A percentile compares a stretch with the other conserved stretches of the same genome.
Evolutionary conservation across 2,797 vertebrate genomes (phyloP).

Genomic region (Hypotaenidia philippensis): DNA sequence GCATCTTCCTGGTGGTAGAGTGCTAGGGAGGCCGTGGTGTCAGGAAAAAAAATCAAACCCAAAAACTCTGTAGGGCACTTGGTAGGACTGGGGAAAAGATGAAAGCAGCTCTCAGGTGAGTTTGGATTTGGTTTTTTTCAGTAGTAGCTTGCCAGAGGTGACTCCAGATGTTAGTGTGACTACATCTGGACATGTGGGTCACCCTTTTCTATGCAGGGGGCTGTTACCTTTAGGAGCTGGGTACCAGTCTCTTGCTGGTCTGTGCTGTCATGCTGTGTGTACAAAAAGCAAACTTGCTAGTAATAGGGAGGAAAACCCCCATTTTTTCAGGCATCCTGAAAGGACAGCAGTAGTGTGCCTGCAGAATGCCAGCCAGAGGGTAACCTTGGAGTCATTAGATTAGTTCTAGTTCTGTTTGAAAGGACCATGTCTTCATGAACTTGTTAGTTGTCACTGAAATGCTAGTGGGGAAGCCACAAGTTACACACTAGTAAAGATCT

Average conservation of each 20-base stretch:
- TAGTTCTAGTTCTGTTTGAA: neutral
- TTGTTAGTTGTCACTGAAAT: too few relatives aligned
- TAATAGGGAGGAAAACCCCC: neutral
- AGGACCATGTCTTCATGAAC: neutral
- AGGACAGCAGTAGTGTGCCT: neutral
- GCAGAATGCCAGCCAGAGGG: neutral
- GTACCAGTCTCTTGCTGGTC: neutral
- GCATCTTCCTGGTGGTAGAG: neutral
- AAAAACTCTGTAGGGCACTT: neutral
- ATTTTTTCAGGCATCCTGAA: neutral
- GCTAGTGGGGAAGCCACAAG: too few relatives aligned
- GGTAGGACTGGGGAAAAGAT: neutral
- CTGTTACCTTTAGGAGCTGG: neutral
- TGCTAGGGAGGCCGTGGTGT: neutral
- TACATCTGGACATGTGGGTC: neutral
- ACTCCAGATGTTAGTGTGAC: neutral
- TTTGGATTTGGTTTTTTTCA: neutral
- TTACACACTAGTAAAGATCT: neutral
- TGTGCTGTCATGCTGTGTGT: neutral
- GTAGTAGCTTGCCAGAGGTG: neutral
- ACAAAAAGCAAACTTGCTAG: neutral
- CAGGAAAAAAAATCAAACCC: too few relatives aligned
- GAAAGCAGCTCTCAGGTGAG: neutral
- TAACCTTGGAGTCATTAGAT: neutral
- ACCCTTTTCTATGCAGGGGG: rapidly evolving